Conservation (phyloP, 2,113 vertebrate species). For the Cheilinus undulatus region DNA sequence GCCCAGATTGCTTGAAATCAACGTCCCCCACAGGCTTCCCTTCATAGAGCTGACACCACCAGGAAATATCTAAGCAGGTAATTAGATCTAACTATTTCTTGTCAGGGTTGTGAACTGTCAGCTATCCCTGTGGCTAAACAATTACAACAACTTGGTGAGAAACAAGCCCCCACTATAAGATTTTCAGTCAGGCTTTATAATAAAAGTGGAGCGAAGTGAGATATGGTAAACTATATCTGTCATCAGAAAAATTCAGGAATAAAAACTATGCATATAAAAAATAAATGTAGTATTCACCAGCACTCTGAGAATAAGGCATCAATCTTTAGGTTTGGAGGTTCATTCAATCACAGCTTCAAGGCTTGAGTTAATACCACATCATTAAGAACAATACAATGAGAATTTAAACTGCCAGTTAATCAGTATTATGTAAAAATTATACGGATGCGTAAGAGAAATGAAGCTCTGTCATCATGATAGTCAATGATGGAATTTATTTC, state of each 20-base stretch:
- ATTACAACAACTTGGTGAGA: constrained; percentile 49
- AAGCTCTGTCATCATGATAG: neutral
- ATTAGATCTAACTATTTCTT: constrained; percentile 69
- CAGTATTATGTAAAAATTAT: neutral
- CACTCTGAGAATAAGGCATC: neutral
- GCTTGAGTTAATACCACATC: constrained; percentile 1
- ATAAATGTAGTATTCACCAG: neutral
- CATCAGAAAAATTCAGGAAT: neutral
- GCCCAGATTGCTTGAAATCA: constrained; percentile 72
- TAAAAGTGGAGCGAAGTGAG: neutral
- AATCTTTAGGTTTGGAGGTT: neutral
- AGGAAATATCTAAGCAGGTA: constrained; percentile 64
- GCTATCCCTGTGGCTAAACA: constrained; percentile 58
- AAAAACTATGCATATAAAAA: neutral
- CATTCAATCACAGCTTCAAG: constrained; percentile 1
- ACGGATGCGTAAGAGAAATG: neutral
- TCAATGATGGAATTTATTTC: neutral
- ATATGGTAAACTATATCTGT: neutral
- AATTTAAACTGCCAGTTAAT: neutral
- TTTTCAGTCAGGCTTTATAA: constrained; percentile 1
- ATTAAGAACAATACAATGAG: neutral
- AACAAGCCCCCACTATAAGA: constrained; percentile 17
- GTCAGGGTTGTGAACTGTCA: constrained; percentile 57
- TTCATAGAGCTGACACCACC: constrained; percentile 56
- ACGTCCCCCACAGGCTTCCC: constrained; percentile 50